These are phyloP conservation scores for Gallinago nigripennis DNA, from an alignment of 2,797 vertebrate genomes.

Conservation along the genomic window DNA sequence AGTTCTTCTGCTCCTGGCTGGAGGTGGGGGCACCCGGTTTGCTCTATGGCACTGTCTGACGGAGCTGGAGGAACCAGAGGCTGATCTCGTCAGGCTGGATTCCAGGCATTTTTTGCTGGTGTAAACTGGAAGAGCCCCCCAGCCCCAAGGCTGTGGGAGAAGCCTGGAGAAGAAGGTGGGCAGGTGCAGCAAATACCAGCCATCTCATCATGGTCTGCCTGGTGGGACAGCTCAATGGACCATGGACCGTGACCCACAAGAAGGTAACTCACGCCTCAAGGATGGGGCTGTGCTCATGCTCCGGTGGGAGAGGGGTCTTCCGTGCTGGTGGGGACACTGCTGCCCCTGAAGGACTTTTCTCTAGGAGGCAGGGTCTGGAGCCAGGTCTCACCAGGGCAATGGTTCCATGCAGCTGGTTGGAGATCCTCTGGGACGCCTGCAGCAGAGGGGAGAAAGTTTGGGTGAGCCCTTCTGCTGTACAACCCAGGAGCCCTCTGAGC, in stretches of 20 bases:
- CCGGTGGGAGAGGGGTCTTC: not conserved
- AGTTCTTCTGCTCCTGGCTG: not conserved
- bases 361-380: constrained; percentile 24
- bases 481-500: rapidly evolving
- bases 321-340: not conserved
- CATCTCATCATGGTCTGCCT: rapidly evolving
- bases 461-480: not conserved
- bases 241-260: rapidly evolving
- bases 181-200: not conserved
- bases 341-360: not conserved
- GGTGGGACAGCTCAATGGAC: rapidly evolving
- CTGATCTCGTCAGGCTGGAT: not conserved
- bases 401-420: constrained; percentile 80
- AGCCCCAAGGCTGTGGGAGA: not conserved
- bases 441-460: not conserved
- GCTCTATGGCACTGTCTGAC: not conserved
- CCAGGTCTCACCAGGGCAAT: constrained; percentile 75
- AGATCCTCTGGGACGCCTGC: constrained; percentile 76
- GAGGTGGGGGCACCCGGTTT: not conserved
- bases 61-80: not conserved
- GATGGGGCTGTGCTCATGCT: constrained; percentile 25
- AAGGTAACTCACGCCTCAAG: constrained; percentile 68
- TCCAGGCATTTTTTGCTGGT: not conserved
- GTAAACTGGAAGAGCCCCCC: not conserved
- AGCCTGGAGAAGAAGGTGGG: not conserved